Percentiles rank a stretch among this genome's conserved stretches.
phyloP scores from a whole-genome alignment of 2,113 vertebrate genomes.

The Callionymus lyra region DNA sequence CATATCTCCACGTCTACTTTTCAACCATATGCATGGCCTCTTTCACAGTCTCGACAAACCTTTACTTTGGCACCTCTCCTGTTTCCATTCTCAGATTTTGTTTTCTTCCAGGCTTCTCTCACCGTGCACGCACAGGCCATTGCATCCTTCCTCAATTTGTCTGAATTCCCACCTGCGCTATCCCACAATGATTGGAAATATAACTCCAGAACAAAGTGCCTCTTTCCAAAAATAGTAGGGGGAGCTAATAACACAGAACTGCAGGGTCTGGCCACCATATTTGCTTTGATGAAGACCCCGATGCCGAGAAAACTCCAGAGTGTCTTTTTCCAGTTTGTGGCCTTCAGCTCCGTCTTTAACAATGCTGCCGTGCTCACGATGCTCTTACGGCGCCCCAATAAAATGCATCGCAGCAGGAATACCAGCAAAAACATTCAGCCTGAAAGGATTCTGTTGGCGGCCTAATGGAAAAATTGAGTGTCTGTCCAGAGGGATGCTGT shows the following conservation, averaged over 20 bases:
- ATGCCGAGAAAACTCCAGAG: background rate
- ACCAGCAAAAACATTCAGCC: conserved; percentile 20
- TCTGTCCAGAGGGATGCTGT: conserved; percentile 17
- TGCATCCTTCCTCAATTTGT: too few species aligned
- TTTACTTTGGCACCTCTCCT: too few species aligned
- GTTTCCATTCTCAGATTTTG: too few species aligned
- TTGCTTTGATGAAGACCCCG: background rate
- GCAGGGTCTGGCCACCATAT: background rate
- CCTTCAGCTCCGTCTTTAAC: conserved; percentile 7
- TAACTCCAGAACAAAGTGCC: too few species aligned
- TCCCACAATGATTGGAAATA: too few species aligned
- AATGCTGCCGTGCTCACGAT: conserved; percentile 2
- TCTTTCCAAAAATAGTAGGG: background rate
- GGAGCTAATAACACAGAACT: background rate
- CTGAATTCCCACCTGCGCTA: too few species aligned
- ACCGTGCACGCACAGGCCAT: too few species aligned
- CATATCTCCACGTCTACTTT: too few species aligned
- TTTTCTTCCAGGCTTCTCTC: too few species aligned
- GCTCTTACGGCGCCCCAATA: conserved; percentile 13
- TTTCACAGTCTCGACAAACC: too few species aligned
- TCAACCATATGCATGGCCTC: too few species aligned
- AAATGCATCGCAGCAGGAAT: conserved; percentile 31
- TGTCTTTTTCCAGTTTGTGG: conserved; percentile 2
- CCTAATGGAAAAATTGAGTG: conserved; percentile 27
- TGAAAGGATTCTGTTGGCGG: conserved; percentile 19